A percentile compares a stretch with the other conserved stretches of the same genome.
Conservation (phyloP, 2,113 vertebrate genomes). For the Sander lucioperca region DNA sequence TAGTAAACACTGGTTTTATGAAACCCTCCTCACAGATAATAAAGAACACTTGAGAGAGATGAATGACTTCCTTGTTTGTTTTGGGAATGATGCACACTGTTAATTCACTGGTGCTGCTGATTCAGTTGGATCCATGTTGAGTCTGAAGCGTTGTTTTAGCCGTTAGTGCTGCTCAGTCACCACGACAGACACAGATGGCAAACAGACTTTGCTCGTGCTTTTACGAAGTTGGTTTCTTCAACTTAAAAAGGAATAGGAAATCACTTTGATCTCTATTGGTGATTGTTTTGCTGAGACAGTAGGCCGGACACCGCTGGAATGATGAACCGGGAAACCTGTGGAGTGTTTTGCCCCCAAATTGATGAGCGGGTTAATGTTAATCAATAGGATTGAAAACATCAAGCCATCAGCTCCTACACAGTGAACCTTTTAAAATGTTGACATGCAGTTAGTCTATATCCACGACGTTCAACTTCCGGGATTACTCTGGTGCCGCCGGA, state of each 20-base stretch:
- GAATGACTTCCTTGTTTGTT: conserved; percentile 34
- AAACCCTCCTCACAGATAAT: conserved; percentile 58
- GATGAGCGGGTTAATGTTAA: conserved; percentile 26
- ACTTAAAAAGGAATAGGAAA: conserved; percentile 44
- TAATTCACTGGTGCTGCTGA: conserved; percentile 4
- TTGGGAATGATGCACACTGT: not conserved
- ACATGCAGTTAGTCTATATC: not conserved
- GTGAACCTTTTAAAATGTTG: not conserved
- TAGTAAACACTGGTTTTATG: conserved; percentile 44
- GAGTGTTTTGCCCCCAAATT: conserved; percentile 14
- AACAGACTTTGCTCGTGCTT: conserved; percentile 1
- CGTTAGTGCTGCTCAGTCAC: not conserved
- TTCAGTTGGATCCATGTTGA: not conserved
- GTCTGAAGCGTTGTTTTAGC: conserved; percentile 1
- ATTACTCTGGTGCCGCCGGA: no score
- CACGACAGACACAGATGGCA: conserved; percentile 16
- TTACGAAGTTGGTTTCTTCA: not conserved
- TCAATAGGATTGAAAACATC: conserved; percentile 21
- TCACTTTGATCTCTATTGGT: conserved; percentile 23
- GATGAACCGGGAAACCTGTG: conserved; percentile 20
- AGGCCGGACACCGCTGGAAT: not conserved
- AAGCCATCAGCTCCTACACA: not conserved
- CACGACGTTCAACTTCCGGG: no score
- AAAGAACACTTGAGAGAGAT: conserved; percentile 66
- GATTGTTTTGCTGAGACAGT: conserved; percentile 50